These are phyloP conservation scores for Acanthiza pusilla DNA, from an alignment of 2,797 vertebrate genomes.

Conservation along the genomic window DNA sequence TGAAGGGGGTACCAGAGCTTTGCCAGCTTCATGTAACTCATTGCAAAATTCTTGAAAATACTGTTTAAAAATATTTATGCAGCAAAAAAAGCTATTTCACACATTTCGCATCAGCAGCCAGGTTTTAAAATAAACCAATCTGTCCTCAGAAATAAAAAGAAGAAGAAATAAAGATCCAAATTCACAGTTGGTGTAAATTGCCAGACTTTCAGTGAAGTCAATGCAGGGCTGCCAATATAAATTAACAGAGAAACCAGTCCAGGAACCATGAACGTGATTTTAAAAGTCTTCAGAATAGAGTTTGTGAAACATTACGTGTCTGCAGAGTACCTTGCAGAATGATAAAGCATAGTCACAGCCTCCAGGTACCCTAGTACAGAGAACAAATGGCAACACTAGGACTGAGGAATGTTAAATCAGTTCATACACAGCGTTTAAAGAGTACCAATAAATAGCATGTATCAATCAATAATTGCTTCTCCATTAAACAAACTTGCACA, in stretches of 20 bases:
- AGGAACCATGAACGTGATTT: not conserved
- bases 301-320: not conserved
- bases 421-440: not conserved
- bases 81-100: constrained; percentile 55
- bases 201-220: constrained; percentile 42
- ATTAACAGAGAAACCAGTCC: constrained; percentile 10
- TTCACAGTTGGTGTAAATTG: constrained; percentile 44
- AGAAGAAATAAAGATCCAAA: constrained; percentile 58
- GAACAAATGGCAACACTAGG: not conserved
- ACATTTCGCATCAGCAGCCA: constrained; percentile 43
- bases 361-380: not conserved
- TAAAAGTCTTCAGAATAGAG: not conserved
- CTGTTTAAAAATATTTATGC: constrained; percentile 51
- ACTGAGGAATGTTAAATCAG: not conserved
- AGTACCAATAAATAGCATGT: not conserved
- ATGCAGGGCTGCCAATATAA: constrained; percentile 37
- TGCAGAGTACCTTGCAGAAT: not conserved
- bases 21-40: constrained; percentile 39
- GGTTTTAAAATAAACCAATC: constrained; percentile 58
- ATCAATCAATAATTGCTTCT: not conserved
- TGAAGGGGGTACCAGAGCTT: not conserved
- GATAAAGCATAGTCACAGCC: accelerated
- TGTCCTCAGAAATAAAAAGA: constrained; percentile 52
- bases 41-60: constrained; percentile 61
- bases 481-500: not conserved